Evolutionary conservation across 2,888 invertebrate genomes (phyloP), one percentile per base, ranked within the genome.

Genomic region (Periphyllus acericola): DNA sequence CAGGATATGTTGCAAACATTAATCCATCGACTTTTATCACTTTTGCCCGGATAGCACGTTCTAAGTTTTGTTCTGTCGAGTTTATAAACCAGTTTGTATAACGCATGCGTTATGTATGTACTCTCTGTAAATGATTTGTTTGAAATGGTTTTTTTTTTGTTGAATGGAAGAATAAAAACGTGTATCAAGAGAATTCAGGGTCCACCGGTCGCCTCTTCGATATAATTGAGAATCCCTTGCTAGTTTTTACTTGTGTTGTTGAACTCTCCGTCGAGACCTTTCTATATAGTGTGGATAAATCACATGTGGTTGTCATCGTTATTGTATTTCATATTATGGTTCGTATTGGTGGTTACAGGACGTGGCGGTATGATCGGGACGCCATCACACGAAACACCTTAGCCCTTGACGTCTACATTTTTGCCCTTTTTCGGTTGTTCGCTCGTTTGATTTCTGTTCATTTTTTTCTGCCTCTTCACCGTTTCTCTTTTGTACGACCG

Each of bases 401-500:
- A 6, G 32, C 34, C 34, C 74, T 40, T 68, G 60, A 66, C 34
- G 55, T 83, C 29, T 78, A 76, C 46, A 46, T 76, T 84, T 75
- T 84, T 66, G 46, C 17, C 46, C 68, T 68, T 68, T 83, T 85
- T 85, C 46, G 68, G 66, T 84, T 83, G 40, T 83, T 84, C 40
- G 40, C 40, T 68, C 14, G 68, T n/a, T 80, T 9, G 29, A 68
- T 40, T 40, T 29, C n/a, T 34, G 32, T 34, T 55, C 8, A 55
- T 29, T 40, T 74, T 74, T 83, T 55, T 40, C 52, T 80, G 17
- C 2, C 25, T 55, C 32, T 19, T 21, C 52, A 8, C n/a, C n/a
- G 17, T 34, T 32, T 11, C 17, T 25, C 4, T 34, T 25, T 34
- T 46, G 11, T 36, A 5, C 36, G 8, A 5, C 25, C 34, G 60